Evolutionary conservation across 2,888 invertebrate genomes (phyloP).

Genomic region (Yponomeuta malinellus): DNA sequence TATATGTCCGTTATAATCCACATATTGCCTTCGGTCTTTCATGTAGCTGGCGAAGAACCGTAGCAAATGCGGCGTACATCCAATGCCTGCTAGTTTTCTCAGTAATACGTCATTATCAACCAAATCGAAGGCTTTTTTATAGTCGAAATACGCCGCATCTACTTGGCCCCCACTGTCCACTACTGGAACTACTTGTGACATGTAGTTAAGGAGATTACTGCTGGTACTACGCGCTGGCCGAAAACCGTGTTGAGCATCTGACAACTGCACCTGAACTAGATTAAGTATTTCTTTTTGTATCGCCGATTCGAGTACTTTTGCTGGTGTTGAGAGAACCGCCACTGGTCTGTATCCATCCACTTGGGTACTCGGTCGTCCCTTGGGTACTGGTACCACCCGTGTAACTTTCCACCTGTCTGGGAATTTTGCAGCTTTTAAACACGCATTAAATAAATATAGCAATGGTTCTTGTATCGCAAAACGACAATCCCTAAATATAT

Average conservation of each 20-base stretch:
- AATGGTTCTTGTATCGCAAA: background rate
- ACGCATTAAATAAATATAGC: background rate
- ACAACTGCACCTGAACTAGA: background rate
- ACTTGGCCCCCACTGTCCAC: conserved; percentile 14
- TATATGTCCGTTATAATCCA: conserved; percentile 11
- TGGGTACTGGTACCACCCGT: conserved; percentile 6
- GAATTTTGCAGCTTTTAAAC: background rate
- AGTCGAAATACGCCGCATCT: conserved; percentile 16
- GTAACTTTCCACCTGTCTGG: background rate
- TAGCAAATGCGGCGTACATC: conserved; percentile 14
- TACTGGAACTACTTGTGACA: background rate
- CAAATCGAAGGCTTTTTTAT: conserved; percentile 13
- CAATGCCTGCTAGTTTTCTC: conserved; percentile 11
- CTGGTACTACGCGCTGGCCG: background rate
- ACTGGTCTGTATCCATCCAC: conserved; percentile 5
- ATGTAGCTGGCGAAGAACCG: conserved; percentile 16
- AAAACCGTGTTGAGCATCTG: background rate
- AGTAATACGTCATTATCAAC: conserved; percentile 17
- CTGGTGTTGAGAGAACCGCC: conserved; percentile 7
- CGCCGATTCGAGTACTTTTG: conserved; percentile 2
- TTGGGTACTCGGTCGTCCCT: background rate
- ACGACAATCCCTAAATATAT: background rate
- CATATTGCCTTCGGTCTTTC: conserved; percentile 16
- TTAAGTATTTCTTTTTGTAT: background rate
- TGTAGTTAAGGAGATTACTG: background rate